Evolutionary conservation across 1,140 invertebrate genomes (phyloP).

Genomic region (Hypsibius dujardini): DNA sequence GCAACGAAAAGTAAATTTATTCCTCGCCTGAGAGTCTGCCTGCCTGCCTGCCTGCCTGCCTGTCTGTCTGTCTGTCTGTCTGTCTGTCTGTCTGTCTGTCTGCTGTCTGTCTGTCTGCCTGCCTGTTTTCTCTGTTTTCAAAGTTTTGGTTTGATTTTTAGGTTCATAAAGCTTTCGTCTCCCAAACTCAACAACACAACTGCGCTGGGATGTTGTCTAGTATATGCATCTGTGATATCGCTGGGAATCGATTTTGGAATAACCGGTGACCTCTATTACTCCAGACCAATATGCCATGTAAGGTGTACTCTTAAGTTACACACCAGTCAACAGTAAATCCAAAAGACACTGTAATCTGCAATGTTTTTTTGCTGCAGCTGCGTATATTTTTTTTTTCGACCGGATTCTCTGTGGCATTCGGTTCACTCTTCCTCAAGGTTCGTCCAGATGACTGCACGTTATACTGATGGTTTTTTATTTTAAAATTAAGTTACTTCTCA

Average conservation of each 20-base stretch:
- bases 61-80: no score
- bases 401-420: slow-evolving; percentile 66
- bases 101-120: no score
- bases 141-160: slow-evolving; percentile 22
- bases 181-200: slow-evolving; percentile 35
- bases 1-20: slow-evolving; percentile 54
- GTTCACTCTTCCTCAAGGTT: slow-evolving; percentile 65
- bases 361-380: slow-evolving; percentile 43
- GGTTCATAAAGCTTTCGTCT: slow-evolving; percentile 35
- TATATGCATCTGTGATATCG: slow-evolving; percentile 35
- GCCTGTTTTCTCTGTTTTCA: no score
- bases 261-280: slow-evolving; percentile 44
- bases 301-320: slow-evolving; percentile 29
- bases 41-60: no score
- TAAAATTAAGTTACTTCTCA: no score
- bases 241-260: slow-evolving; percentile 65
- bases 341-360: background rate
- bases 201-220: slow-evolving; percentile 33
- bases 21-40: background rate
- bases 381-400: slow-evolving; percentile 66
- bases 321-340: no score
- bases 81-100: no score
- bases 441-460: no score
- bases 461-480: no score
- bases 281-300: slow-evolving; percentile 66